Evolutionary conservation across 2,113 vertebrate genomes (phyloP).

Genomic region (Kryptolebias marmoratus): DNA sequence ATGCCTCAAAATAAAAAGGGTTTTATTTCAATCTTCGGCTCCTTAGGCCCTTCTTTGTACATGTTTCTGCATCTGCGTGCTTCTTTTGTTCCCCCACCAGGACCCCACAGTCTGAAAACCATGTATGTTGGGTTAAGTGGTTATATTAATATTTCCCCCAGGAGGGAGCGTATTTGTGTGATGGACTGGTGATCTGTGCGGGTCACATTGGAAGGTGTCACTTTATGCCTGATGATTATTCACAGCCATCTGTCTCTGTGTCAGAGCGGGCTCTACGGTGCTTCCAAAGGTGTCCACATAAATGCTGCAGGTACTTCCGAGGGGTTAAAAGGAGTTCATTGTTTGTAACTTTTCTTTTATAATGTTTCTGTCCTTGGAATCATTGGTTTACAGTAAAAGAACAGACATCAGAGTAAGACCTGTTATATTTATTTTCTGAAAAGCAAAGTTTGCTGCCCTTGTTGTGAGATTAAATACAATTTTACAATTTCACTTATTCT

Average conservation of each 20-base stretch:
- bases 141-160: neutral
- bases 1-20: too few species aligned
- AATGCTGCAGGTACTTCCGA: neutral
- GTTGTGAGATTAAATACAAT: too few species aligned
- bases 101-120: neutral
- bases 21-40: too few species aligned
- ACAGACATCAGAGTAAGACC: too few species aligned
- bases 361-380: neutral
- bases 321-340: slow-evolving; percentile 55
- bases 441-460: neutral
- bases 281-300: neutral
- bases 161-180: neutral
- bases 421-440: too few species aligned
- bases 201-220: slow-evolving; percentile 74
- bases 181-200: neutral
- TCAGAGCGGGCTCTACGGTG: slow-evolving; percentile 22
- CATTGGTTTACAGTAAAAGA: too few species aligned
- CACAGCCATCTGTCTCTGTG: slow-evolving; percentile 72
- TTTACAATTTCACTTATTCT: too few species aligned
- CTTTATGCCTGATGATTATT: slow-evolving; percentile 72
- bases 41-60: too few species aligned
- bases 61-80: too few species aligned
- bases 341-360: slow-evolving; percentile 11
- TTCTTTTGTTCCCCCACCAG: neutral
- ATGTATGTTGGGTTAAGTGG: neutral